phyloP scores from a whole-genome alignment of 2,888 invertebrate species.

The Drosophila robusta region DNA sequence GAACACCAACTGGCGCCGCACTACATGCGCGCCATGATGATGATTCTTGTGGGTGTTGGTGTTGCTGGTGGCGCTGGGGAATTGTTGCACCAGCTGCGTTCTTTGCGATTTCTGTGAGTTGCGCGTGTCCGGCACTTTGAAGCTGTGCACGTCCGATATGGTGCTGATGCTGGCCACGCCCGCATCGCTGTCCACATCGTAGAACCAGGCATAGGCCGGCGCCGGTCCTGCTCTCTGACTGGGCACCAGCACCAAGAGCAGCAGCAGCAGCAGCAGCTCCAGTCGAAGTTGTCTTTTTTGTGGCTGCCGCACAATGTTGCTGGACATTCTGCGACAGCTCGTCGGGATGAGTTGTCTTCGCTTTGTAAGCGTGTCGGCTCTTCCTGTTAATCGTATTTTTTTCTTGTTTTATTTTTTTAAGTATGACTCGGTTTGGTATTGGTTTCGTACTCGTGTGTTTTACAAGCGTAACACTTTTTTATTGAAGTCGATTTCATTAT shows the following conservation, averaged over 20 bases:
- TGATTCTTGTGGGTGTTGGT: neutral
- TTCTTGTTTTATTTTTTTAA: neutral
- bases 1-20: conserved; percentile 77
- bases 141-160: conserved; percentile 64
- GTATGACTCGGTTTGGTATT: conserved; percentile 1
- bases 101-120: conserved; percentile 66
- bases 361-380: neutral
- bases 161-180: conserved; percentile 40
- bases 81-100: conserved; percentile 77
- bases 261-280: conserved; percentile 35
- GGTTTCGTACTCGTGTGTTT: conserved; percentile 4
- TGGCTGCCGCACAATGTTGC: conserved; percentile 58
- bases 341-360: conserved; percentile 4
- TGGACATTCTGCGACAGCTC: conserved; percentile 59
- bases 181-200: conserved; percentile 46
- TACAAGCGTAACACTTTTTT: conserved; percentile 44
- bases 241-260: conserved; percentile 37
- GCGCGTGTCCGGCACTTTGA: conserved; percentile 64
- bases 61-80: conserved; percentile 45
- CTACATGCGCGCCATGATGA: conserved; percentile 15
- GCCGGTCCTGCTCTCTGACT: conserved; percentile 34
- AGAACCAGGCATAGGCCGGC: conserved; percentile 51
- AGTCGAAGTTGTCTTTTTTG: conserved; percentile 29
- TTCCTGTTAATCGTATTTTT: neutral
- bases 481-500: conserved; percentile 54